phyloP scores from a whole-genome alignment of 2,797 vertebrate species.

The Chloroceryle amazona region DNA sequence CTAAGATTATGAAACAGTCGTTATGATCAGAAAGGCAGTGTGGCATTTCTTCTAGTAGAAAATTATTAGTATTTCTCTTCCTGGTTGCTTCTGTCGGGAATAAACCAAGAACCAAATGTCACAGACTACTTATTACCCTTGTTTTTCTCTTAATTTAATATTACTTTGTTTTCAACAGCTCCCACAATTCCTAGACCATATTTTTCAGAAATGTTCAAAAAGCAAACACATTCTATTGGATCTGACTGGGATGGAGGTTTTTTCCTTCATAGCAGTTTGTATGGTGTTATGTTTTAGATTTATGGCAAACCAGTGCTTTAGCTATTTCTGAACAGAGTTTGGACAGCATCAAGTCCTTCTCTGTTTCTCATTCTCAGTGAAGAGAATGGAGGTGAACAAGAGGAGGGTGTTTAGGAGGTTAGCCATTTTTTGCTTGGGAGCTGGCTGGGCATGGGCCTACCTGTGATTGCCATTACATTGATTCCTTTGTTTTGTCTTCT shows the following conservation, averaged over 20 bases:
- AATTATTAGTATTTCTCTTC: background rate
- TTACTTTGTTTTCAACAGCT: background rate
- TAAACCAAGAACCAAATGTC: background rate
- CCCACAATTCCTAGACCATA: background rate
- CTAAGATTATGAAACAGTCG: background rate
- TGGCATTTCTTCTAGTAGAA: background rate
- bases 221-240: background rate
- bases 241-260: background rate
- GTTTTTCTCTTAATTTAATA: background rate
- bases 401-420: background rate
- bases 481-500: background rate
- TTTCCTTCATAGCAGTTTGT: background rate
- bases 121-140: background rate
- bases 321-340: background rate
- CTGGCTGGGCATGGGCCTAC: accelerated
- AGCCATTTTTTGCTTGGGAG: background rate
- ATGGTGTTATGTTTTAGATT: background rate
- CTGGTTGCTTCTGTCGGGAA: background rate
- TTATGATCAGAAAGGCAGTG: background rate
- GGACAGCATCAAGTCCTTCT: background rate
- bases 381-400: background rate
- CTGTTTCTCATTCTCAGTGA: background rate
- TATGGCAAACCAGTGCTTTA: background rate
- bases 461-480: background rate
- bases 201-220: background rate